These are phyloP conservation scores for Mobula birostris DNA, from an alignment of 2,113 vertebrate genomes.

Conservation along the genomic window DNA sequence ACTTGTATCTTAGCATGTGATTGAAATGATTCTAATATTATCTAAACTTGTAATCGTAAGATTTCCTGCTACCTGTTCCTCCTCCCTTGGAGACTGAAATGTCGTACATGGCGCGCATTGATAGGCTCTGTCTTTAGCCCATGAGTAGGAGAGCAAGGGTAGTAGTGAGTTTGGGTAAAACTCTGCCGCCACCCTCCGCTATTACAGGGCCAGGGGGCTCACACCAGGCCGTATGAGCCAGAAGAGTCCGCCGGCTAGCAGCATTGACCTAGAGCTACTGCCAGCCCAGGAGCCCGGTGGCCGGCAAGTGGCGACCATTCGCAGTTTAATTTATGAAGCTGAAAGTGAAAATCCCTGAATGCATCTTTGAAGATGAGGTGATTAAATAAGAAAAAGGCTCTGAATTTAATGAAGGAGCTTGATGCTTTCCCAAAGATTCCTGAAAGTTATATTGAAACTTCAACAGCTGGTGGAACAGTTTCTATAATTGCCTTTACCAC, in stretches of 20 bases:
- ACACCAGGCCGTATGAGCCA: not conserved
- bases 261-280: too few species aligned
- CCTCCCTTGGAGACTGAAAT: not conserved
- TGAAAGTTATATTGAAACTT: conserved; percentile 90
- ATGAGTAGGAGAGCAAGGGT: not conserved
- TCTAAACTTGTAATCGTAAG: too few species aligned
- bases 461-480: conserved; percentile 90
- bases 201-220: not conserved
- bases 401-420: conserved; percentile 86
- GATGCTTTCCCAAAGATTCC: conserved; percentile 97
- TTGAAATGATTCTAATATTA: too few species aligned
- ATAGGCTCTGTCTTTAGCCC: not conserved
- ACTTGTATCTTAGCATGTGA: too few species aligned
- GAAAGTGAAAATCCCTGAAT: conserved; percentile 44
- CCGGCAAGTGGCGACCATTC: not conserved
- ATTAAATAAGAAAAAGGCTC: conserved; percentile 84
- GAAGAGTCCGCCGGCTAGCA: not conserved
- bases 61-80: too few species aligned
- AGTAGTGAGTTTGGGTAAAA: not conserved
- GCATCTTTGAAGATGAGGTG: conserved; percentile 76
- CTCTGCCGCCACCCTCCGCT: not conserved
- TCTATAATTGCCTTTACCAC: conserved; percentile 86
- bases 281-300: too few species aligned
- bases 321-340: conserved; percentile 58
- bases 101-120: not conserved